phyloP scores from a whole-genome alignment of 2,888 invertebrate genomes.

The Eudemis profundana region DNA sequence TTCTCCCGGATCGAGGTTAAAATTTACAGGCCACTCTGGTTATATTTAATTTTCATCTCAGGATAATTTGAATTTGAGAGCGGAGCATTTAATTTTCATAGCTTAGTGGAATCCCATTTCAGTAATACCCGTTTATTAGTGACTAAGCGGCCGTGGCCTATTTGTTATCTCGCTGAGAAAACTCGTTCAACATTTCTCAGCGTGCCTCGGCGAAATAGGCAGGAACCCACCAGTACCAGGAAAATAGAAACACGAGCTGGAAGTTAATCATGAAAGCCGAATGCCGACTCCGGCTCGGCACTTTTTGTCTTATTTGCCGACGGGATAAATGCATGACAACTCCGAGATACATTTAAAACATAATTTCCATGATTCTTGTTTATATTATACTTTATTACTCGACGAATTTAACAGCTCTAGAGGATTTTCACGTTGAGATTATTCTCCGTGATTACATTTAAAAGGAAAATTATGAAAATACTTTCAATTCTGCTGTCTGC shows the following conservation, averaged over 20 bases:
- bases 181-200: slow-evolving; percentile 47
- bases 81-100: slow-evolving; percentile 72
- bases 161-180: slow-evolving; percentile 70
- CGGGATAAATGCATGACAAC: slow-evolving; percentile 53
- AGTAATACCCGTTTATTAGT: slow-evolving; percentile 68
- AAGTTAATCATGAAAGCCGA: slow-evolving; percentile 73
- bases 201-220: slow-evolving; percentile 41
- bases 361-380: slow-evolving; percentile 33
- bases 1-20: slow-evolving; percentile 62
- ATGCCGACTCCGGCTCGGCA: slow-evolving; percentile 60
- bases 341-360: slow-evolving; percentile 46
- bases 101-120: slow-evolving; percentile 72
- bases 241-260: slow-evolving; percentile 58
- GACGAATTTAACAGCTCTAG: slow-evolving; percentile 14
- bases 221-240: too few species aligned
- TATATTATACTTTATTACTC: slow-evolving; percentile 23
- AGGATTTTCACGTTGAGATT: slow-evolving; percentile 21
- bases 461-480: slow-evolving; percentile 15
- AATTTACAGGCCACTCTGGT: slow-evolving; percentile 64
- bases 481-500: slow-evolving; percentile 15
- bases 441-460: slow-evolving; percentile 23
- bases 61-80: slow-evolving; percentile 69
- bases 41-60: slow-evolving; percentile 72
- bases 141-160: slow-evolving; percentile 70
- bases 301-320: slow-evolving; percentile 62